Evolutionary conservation across 2,888 invertebrate species (phyloP), one percentile per base, ranked within the genome.

Genomic region (Lomographa bimaculata): DNA sequence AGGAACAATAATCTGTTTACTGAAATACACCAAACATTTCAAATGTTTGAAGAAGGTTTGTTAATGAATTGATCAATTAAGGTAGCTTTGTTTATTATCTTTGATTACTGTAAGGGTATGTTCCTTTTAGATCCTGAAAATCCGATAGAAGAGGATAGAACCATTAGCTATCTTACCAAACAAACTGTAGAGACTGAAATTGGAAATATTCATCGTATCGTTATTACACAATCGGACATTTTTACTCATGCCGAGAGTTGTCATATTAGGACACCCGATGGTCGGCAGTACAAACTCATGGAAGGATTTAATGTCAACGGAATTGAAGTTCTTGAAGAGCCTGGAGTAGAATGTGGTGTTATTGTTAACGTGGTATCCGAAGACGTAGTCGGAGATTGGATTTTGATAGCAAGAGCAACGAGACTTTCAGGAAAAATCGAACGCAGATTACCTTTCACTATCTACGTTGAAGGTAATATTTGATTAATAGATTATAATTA

Each of bases 381-480:
- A 36, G 60, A 71, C 3, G 44, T 58, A 29, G 39, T 77, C 2
- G 85, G 85, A 3, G 55, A 69, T 12, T 85, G 84, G 83, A 64
- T 56, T n/a, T 59, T 85, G 7, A 67, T 80, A 2, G 65, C 75
- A 5, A 70, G 71, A 47, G 72, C 65, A 2, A 53, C 26, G 0
- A 58, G 52, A 12, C 42, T 35, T 7, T 45, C 55, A 1, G 38
- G 39, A 1, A 46, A 32, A 10, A 57, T 71, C n/a, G 79, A 85
- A 69, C 72, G 64, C 46, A 71, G 79, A 56, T 54, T 65, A 47
- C 57, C 64, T 6, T 72, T 83, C 44, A 70, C 58, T 25, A 73
- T 86, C 51, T 40, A 58, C 38, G 65, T 81, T 26, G 74, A 82
- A 80, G 79, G 86, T 86, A 78, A 60, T 34, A 44, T 46, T 40